These are phyloP conservation scores for Trichomycterus rosablanca DNA, from an alignment of 2,113 vertebrate species.

Conservation along the genomic window DNA sequence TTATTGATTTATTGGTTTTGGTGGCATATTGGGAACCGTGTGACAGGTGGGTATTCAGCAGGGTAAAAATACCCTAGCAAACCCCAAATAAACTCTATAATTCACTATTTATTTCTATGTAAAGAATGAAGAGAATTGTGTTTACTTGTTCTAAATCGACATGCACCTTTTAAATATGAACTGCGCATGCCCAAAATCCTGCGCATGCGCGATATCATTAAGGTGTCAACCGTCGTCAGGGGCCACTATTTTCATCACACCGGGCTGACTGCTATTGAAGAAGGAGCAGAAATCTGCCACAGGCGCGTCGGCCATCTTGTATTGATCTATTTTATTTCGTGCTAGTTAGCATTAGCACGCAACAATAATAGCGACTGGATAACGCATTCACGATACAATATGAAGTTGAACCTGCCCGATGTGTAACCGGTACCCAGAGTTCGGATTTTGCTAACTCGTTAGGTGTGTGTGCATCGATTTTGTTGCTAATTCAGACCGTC, in stretches of 20 bases:
- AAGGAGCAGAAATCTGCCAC: conserved; percentile 3
- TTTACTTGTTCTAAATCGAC: too few relatives aligned
- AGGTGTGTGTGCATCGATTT: not conserved
- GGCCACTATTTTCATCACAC: not conserved
- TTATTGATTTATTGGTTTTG: too few relatives aligned
- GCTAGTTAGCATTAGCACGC: conserved; percentile 42
- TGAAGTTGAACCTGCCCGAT: not conserved
- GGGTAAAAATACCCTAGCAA: too few relatives aligned
- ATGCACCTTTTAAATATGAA: too few relatives aligned
- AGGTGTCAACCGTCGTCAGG: not conserved
- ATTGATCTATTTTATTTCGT: conserved; percentile 58
- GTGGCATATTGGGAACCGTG: too few relatives aligned
- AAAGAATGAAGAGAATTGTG: too few relatives aligned
- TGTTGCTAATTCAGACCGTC: not conserved
- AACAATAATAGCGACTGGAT: not conserved
- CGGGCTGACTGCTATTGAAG: not conserved
- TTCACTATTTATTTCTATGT: too few relatives aligned
- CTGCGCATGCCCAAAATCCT: too few relatives aligned
- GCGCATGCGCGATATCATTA: not conserved
- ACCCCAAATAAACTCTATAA: too few relatives aligned
- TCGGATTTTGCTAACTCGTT: not conserved
- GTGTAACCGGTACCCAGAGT: not conserved
- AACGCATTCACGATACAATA: not conserved
- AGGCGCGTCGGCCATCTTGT: conserved; percentile 56
- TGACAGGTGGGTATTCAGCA: too few relatives aligned